Evolutionary conservation across 1,140 invertebrate genomes (phyloP), one percentile per base, ranked within the genome.

Genomic region (Brachionus calyciflorus): DNA sequence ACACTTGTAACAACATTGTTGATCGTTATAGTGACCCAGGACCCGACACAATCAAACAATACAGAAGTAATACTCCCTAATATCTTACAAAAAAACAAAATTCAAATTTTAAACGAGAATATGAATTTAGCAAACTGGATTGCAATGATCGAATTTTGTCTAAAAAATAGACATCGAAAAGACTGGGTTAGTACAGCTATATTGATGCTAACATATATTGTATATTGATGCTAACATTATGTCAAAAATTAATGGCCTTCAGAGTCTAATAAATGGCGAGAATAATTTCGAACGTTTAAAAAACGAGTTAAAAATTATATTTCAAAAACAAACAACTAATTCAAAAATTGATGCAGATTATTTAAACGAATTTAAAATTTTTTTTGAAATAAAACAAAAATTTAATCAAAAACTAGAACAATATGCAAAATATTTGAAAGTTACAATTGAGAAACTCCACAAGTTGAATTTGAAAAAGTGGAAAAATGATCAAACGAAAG

Each of bases 401-500:
- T 19, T 51, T 51, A 51, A 51, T 51, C 48, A 51, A 51, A 51
- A n/a, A n/a, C 48, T 51, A 51, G 48, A 51, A 51, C 48, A 51
- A 51, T 51, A 51, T 51, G 48, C 48, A 51, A 21, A 51, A 51
- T 51, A 51, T 51, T 51, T 51, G 24, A 51, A 51, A 51, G 24
- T 51, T n/a, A 51, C 48, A 21, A 51, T 51, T 51, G 48, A 51
- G 24, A 51, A 46, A n/a, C n/a, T n/a, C n/a, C n/a, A n/a, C n/a
- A n/a, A n/a, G n/a, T n/a, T n/a, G n/a, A n/a, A n/a, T n/a, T n/a
- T n/a, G n/a, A n/a, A n/a, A n/a, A n/a, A n/a, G n/a, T n/a, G n/a
- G n/a, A n/a, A n/a, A n/a, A n/a, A n/a, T n/a, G n/a, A n/a, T n/a
- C n/a, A n/a, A n/a, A n/a, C n/a, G n/a, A n/a, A n/a, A n/a, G n/a